These are phyloP conservation scores for Eunapius fragilis DNA, from an alignment of 37 sponge, comb jelly and placozoan species.

Conservation along the genomic window DNA sequence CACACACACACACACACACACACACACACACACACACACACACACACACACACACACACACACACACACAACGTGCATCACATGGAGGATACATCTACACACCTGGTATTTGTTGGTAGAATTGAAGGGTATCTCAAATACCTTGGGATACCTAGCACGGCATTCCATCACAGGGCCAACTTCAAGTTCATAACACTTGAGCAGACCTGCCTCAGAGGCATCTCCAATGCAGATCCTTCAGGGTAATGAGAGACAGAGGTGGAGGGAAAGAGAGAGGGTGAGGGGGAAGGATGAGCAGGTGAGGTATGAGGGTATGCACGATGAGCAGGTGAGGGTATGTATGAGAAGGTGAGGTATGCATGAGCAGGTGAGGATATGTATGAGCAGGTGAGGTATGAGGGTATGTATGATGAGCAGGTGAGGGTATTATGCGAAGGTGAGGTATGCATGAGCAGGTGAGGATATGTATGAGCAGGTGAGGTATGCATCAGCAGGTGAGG, in stretches of 20 bases:
- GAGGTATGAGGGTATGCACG: not conserved
- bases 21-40: no score
- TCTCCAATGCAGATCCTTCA: slow-evolving; percentile 86
- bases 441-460: no score
- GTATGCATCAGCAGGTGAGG: no score
- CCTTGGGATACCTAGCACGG: slow-evolving; percentile 70
- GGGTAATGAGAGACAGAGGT: not conserved
- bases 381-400: no score
- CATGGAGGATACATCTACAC: not conserved
- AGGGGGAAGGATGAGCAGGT: not conserved
- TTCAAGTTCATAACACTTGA: slow-evolving; percentile 92
- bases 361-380: no score
- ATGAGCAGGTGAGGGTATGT: not conserved
- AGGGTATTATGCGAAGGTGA: no score
- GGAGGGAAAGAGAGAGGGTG: not conserved
- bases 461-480: no score
- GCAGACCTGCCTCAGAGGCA: slow-evolving; percentile 93
- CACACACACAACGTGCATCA: no score
- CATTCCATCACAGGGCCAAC: slow-evolving; percentile 66
- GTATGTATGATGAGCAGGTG: no score
- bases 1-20: no score
- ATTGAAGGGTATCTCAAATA: slow-evolving; percentile 97
- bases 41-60: no score
- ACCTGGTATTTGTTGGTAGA: slow-evolving; percentile 94
- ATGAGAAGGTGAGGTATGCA: not conserved